phyloP scores from a whole-genome alignment of 2,797 vertebrate species.

The Periophthalmus magnuspinnatus region DNA sequence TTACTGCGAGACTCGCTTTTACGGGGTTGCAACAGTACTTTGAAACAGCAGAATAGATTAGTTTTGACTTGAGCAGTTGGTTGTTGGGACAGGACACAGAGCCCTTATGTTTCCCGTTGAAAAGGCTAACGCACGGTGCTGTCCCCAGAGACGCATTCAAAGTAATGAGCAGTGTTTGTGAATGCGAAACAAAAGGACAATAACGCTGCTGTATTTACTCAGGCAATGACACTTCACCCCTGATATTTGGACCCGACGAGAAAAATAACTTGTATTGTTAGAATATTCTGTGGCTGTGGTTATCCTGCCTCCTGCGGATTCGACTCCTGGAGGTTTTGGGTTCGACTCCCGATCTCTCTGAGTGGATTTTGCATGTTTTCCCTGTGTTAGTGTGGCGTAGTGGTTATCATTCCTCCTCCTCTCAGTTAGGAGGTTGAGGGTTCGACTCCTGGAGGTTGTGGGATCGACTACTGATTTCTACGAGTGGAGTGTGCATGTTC shows the following conservation, averaged over 20 bases:
- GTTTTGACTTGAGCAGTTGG: background rate
- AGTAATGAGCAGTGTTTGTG: conserved; percentile 4
- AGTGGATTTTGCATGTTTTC: too few species aligned
- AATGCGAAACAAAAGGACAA: background rate
- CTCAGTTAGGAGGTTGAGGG: too few species aligned
- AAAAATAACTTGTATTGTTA: background rate
- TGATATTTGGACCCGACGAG: background rate
- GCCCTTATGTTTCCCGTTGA: background rate
- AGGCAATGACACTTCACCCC: background rate
- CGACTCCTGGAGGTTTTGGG: too few species aligned
- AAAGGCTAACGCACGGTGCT: background rate
- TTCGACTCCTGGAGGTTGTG: too few species aligned
- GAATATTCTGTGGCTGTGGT: background rate
- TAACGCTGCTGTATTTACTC: background rate
- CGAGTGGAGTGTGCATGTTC: too few species aligned
- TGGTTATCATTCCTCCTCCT: too few species aligned
- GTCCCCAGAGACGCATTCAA: background rate
- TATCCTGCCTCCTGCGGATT: background rate
- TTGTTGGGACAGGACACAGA: background rate
- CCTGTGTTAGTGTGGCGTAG: too few species aligned
- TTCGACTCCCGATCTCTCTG: too few species aligned
- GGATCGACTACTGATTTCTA: too few species aligned
- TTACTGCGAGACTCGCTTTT: too few species aligned
- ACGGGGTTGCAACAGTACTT: background rate
- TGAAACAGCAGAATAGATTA: background rate